These are phyloP conservation scores for Urechis unicinctus DNA, from an alignment of 2,888 invertebrate genomes.

Conservation along the genomic window DNA sequence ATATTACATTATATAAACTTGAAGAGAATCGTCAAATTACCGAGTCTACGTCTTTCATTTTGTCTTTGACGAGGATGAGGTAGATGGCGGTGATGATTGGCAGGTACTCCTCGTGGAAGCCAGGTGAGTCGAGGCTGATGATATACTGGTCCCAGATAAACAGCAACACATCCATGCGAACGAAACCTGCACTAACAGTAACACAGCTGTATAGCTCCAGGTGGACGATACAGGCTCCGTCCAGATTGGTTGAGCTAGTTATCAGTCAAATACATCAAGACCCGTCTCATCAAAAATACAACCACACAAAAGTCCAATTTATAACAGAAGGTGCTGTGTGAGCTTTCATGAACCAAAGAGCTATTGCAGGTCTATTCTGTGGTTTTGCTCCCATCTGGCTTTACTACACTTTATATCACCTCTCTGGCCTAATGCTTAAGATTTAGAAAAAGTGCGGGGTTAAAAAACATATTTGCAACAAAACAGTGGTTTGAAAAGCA, in stretches of 20 bases:
- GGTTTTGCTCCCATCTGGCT: too few species aligned
- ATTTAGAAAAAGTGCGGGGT: neutral
- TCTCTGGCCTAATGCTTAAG: too few species aligned
- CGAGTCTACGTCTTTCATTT: conserved; percentile 30
- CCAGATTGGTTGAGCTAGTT: too few species aligned
- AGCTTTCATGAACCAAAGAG: too few species aligned
- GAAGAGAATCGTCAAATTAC: conserved; percentile 21
- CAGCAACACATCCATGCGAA: conserved; percentile 38
- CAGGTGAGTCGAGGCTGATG: conserved; percentile 43
- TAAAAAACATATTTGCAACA: neutral
- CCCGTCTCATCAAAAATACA: too few species aligned
- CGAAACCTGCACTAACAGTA: conserved; percentile 29
- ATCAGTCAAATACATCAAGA: too few species aligned
- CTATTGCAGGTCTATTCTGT: too few species aligned
- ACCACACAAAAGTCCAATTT: too few species aligned
- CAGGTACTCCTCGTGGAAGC: conserved; percentile 42
- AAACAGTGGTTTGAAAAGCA: too few species aligned
- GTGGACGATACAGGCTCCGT: neutral
- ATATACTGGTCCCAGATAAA: conserved; percentile 50
- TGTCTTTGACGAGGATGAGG: conserved; percentile 38
- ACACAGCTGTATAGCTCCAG: neutral
- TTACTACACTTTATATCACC: too few species aligned
- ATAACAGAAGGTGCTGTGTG: too few species aligned
- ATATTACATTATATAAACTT: neutral
- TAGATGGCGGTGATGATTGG: conserved; percentile 38